Evolutionary conservation across 2,888 invertebrate genomes (phyloP), one percentile per base, ranked within the genome.

Genomic region (Enchytraeus crypticus): DNA sequence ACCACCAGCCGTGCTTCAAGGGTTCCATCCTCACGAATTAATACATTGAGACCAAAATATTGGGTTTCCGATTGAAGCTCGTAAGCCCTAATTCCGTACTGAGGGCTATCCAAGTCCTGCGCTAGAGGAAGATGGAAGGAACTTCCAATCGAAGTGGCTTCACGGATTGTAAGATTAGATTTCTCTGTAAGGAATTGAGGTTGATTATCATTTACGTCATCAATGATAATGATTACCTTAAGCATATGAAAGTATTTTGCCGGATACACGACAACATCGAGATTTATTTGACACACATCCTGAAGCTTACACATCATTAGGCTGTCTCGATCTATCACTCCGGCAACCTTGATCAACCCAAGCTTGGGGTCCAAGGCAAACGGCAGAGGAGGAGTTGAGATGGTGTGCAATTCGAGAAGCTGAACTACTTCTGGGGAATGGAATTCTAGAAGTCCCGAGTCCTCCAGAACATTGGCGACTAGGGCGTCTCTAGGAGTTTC

Each of bases 171-270:
- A 8, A 30, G 27, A 3, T 21, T 14, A 11, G 54, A 32, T 14
- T 27, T 38, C 8, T 26, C 26, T 14, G 47, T 27, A 23, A 34
- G 43, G 59, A 68, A 69, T 14, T 55, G 29, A 5, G 69, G 69
- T 21, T 34, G 47, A 59, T 69, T 66, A 53, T 69, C 69, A 49
- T 69, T 69, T n/a, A 64, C 49, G 53, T 69, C 69, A 5, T 32
- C 34, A 29, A 69, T 61, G 18, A 60, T 56, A 33, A 69, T 60
- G 14, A 51, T 59, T 5, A 67, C 63, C 43, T 66, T 62, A 51
- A 69, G 57, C 18, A 66, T 61, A 21, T 59, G 60, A 49, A 66
- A 66, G 34, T 60, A 60, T 27, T 34, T n/a, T 14, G 54, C 4
- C 11, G 65, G 65, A 27, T 46, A 62, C 5, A 68, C 33, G 18